Conservation (phyloP, 2,888 invertebrate genomes). For the Meteorus colon region DNA sequence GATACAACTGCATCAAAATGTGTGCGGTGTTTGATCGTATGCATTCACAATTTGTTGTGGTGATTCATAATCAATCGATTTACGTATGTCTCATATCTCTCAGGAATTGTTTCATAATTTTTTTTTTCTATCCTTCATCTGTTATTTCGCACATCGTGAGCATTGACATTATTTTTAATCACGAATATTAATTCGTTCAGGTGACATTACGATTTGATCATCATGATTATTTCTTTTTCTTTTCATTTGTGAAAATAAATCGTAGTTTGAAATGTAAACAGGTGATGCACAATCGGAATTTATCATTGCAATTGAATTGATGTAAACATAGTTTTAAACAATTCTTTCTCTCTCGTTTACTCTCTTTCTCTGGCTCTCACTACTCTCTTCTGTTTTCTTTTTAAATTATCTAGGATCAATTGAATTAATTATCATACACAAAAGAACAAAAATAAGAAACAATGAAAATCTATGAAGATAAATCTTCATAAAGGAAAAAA, state of each 20-base stretch:
- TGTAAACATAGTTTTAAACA: neutral
- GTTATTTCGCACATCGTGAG: neutral
- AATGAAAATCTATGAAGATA: neutral
- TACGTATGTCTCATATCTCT: neutral
- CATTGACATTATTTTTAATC: neutral
- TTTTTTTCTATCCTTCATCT: neutral
- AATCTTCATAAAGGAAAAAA: conserved; percentile 40
- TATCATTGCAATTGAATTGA: neutral
- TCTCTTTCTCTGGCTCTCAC: too few relatives aligned
- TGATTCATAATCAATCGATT: neutral
- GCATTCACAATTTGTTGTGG: neutral
- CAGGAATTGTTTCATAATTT: neutral
- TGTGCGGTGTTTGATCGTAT: neutral
- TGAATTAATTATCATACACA: too few relatives aligned
- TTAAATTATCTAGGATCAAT: too few relatives aligned
- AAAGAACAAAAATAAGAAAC: neutral
- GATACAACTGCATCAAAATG: neutral
- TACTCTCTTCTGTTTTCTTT: too few relatives aligned
- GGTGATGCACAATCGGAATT: conserved; percentile 3
- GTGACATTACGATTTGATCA: neutral
- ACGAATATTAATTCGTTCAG: neutral
- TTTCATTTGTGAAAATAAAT: neutral
- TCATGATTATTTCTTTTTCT: neutral
- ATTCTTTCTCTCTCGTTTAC: neutral
- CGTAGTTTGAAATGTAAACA: neutral